A percentile compares a stretch with the other conserved stretches of the same genome.
These are phyloP conservation scores for Crypturellus undulatus DNA, from an alignment of 2,113 vertebrate species.

Conservation along the genomic window DNA sequence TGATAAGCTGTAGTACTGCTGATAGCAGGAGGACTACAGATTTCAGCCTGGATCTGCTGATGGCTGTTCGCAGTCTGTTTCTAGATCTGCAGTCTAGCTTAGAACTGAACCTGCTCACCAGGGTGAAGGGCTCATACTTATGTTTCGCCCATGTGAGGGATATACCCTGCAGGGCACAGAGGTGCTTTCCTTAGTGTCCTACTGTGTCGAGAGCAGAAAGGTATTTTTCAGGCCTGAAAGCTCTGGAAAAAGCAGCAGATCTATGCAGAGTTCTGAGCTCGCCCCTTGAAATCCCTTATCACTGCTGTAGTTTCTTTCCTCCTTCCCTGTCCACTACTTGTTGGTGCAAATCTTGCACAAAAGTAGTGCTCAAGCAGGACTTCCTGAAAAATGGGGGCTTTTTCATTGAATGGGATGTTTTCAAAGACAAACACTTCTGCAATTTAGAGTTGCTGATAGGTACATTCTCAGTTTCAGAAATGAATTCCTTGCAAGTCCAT, in stretches of 20 bases:
- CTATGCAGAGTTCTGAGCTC: neutral
- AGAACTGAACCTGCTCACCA: neutral
- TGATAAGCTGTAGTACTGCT: neutral
- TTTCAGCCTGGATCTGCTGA: neutral
- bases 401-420: neutral
- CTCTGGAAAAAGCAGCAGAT: neutral
- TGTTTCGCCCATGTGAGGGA: neutral
- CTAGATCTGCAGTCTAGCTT: neutral
- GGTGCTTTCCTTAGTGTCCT: neutral
- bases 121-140: neutral
- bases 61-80: neutral
- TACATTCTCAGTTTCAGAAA: neutral
- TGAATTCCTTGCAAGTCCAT: fast-evolving
- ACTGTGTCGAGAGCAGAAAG: neutral
- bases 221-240: neutral
- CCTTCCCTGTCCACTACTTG: neutral
- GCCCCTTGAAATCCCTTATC: neutral
- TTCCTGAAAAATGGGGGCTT: neutral
- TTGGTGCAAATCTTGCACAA: neutral
- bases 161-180: no score
- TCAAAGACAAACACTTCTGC: neutral
- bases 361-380: neutral
- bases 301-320: neutral
- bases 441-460: neutral
- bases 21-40: neutral